Evolutionary conservation across 2,797 vertebrate genomes (phyloP).

Genomic region (Poecilia velifera): DNA sequence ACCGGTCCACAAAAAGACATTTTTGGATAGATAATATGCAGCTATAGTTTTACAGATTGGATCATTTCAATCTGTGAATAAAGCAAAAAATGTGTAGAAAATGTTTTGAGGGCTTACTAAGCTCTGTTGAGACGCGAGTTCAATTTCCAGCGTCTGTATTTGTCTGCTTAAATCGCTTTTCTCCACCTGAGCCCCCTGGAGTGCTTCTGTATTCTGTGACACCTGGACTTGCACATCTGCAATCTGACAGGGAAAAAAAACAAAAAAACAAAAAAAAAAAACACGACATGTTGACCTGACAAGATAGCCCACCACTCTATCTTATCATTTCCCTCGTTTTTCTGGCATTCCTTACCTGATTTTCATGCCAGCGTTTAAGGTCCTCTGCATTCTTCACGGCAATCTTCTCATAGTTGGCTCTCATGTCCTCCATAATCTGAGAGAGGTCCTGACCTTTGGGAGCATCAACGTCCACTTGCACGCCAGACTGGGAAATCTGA

Average conservation of each 20-base stretch:
- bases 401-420: conserved; percentile 87
- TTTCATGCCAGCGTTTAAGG: conserved; percentile 86
- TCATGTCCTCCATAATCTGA: conserved; percentile 88
- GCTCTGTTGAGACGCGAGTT: conserved; percentile 85
- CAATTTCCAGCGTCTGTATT: conserved; percentile 88
- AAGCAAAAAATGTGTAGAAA: background rate
- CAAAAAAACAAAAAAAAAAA: background rate
- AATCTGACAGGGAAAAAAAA: conserved; percentile 76
- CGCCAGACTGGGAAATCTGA: conserved; percentile 85
- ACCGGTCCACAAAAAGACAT: too few species aligned
- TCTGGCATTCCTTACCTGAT: conserved; percentile 75
- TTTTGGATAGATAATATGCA: background rate
- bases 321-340: too few species aligned
- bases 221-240: conserved; percentile 85
- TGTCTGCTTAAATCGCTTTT: conserved; percentile 82
- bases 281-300: background rate
- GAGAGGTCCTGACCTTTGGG: conserved; percentile 90
- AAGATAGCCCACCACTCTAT: too few species aligned
- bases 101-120: conserved; percentile 64
- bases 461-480: conserved; percentile 92
- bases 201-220: conserved; percentile 86
- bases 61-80: background rate
- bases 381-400: conserved; percentile 89
- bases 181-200: conserved; percentile 81
- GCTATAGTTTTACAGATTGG: background rate